Conservation (phyloP, 2,797 vertebrate species). For the Lepilemur ruficaudatus region DNA sequence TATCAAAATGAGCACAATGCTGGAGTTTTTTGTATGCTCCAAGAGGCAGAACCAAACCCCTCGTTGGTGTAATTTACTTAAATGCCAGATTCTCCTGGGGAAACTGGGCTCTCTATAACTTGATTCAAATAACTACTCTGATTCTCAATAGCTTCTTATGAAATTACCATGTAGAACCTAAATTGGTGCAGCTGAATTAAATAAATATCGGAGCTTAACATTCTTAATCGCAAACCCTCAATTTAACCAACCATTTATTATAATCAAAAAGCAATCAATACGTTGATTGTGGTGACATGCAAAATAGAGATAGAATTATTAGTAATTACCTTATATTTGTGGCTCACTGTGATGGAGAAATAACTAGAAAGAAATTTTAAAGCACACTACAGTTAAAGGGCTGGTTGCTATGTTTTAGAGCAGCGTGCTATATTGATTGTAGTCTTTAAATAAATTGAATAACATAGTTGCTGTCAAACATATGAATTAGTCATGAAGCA, state of each 20-base stretch:
- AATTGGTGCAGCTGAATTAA: conserved; percentile 73
- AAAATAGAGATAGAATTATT: conserved; percentile 72
- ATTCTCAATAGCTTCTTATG: conserved; percentile 76
- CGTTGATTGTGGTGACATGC: conserved; percentile 77
- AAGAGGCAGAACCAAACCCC: conserved; percentile 50
- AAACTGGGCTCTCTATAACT: conserved; percentile 63
- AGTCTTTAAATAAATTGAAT: conserved; percentile 75
- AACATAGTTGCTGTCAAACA: conserved; percentile 70
- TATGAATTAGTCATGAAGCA: conserved; percentile 70
- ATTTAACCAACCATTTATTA: conserved; percentile 77
- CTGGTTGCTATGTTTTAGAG: conserved; percentile 43
- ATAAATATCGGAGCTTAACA: conserved; percentile 70
- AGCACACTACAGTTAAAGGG: conserved; percentile 17
- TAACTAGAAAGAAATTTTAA: conserved; percentile 50
- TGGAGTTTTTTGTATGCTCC: conserved; percentile 12
- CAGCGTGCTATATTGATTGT: conserved; percentile 56
- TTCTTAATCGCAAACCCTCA: conserved; percentile 74
- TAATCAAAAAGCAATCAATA: conserved; percentile 81
- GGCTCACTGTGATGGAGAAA: conserved; percentile 51
- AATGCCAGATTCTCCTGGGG: conserved; percentile 66
- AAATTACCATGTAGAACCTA: conserved; percentile 71
- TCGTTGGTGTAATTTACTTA: conserved; percentile 60
- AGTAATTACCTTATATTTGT: conserved; percentile 73
- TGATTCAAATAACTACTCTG: conserved; percentile 74
- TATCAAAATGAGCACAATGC: conserved; percentile 16